phyloP scores from a whole-genome alignment of 2,113 vertebrate species.

The Rhinichthys klamathensis region DNA sequence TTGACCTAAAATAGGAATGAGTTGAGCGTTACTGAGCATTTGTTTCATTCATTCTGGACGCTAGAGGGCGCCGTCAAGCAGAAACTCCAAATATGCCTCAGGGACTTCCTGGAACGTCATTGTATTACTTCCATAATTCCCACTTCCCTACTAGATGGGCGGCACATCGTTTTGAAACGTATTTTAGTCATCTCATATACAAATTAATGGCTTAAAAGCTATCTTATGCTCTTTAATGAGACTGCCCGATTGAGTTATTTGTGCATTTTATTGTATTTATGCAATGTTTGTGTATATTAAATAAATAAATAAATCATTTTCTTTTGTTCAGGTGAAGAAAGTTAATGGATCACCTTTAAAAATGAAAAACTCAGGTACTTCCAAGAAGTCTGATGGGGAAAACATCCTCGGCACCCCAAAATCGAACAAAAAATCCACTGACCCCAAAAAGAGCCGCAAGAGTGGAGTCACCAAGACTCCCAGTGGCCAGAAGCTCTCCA shows the following conservation, averaged over 20 bases:
- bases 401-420: constrained; percentile 65
- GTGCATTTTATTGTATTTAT: neutral
- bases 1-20: too few species aligned
- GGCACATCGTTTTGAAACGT: too few species aligned
- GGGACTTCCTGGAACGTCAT: too few species aligned
- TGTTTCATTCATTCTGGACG: too few species aligned
- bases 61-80: too few species aligned
- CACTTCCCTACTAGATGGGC: too few species aligned
- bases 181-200: too few species aligned
- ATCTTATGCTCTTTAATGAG: neutral
- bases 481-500: constrained; percentile 85
- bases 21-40: too few species aligned
- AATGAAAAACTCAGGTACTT: constrained; percentile 87
- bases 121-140: too few species aligned
- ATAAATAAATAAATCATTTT: neutral
- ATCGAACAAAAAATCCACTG: constrained; percentile 64
- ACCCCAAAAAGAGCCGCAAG: constrained; percentile 74
- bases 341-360: constrained; percentile 88
- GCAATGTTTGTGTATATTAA: too few species aligned
- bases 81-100: too few species aligned
- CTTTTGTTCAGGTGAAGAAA: constrained; percentile 77
- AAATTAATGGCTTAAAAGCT: too few species aligned
- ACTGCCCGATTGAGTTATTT: neutral
- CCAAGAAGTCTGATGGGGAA: constrained; percentile 81
- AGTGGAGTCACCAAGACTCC: constrained; percentile 70